Conservation (phyloP, 2,888 invertebrate species). For the Drosophila prostipennis region DNA sequence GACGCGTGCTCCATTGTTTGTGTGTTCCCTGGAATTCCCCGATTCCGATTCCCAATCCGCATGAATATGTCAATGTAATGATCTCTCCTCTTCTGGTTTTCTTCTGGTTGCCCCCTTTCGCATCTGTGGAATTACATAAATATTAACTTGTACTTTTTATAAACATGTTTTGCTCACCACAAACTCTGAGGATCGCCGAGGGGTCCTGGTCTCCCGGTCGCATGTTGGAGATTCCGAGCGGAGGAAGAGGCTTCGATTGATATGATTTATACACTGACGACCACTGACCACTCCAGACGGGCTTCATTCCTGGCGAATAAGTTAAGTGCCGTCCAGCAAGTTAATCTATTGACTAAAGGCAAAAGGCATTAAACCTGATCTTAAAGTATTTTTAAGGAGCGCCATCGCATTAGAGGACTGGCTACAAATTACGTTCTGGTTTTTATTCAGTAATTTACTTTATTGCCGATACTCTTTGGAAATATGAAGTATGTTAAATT, state of each 20-base stretch:
- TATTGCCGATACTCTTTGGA: background rate
- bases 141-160: conserved; percentile 79
- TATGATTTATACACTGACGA: conserved; percentile 45
- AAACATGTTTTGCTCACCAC: conserved; percentile 63
- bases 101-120: conserved; percentile 36
- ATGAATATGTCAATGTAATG: conserved; percentile 80
- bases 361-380: conserved; percentile 2
- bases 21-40: conserved; percentile 65
- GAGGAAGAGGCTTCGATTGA: conserved; percentile 27
- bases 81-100: conserved; percentile 43
- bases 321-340: conserved; percentile 11
- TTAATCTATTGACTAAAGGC: conserved; percentile 9
- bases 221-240: conserved; percentile 33
- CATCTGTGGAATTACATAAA: conserved; percentile 75
- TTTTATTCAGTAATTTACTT: background rate
- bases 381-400: conserved; percentile 1
- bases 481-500: too few relatives aligned
- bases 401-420: background rate
- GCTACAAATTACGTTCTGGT: background rate
- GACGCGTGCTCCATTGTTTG: conserved; percentile 57
- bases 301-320: conserved; percentile 12
- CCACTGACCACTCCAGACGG: conserved; percentile 21
- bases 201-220: conserved; percentile 1
- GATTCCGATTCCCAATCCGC: conserved; percentile 42
- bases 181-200: conserved; percentile 23